Evolutionary conservation across 2,888 invertebrate genomes (phyloP).

Genomic region (Tanaodytes sp.): DNA sequence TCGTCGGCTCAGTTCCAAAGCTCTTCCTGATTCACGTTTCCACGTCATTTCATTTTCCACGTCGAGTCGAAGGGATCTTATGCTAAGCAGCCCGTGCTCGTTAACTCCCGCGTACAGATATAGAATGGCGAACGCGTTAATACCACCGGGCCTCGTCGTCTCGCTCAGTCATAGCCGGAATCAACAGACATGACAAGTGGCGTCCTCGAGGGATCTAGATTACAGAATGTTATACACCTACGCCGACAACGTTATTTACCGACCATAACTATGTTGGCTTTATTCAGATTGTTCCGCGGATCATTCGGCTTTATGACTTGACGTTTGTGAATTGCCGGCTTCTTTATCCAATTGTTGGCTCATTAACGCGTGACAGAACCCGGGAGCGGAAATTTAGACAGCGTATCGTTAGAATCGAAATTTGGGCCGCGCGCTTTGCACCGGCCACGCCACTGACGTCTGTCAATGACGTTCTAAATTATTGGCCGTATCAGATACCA

Average conservation of each 20-base stretch:
- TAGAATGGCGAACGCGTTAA: conserved; percentile 32
- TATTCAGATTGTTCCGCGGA: conserved; percentile 42
- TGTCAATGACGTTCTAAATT: conserved; percentile 16
- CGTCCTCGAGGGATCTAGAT: conserved; percentile 49
- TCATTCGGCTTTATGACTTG: conserved; percentile 44
- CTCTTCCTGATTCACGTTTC: conserved; percentile 51
- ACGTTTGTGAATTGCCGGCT: conserved; percentile 28
- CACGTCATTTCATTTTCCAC: conserved; percentile 40
- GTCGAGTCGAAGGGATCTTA: conserved; percentile 55
- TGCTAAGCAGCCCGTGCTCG: conserved; percentile 59
- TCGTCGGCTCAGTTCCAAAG: conserved; percentile 26
- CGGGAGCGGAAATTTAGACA: conserved; percentile 28
- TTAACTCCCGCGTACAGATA: conserved; percentile 53
- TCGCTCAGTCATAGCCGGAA: conserved; percentile 43
- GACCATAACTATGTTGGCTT: conserved; percentile 51
- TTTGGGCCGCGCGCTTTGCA: conserved; percentile 14
- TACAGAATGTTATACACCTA: conserved; percentile 48
- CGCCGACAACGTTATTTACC: conserved; percentile 51
- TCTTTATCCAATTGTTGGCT: conserved; percentile 47
- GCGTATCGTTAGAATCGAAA: conserved; percentile 35
- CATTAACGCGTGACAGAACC: conserved; percentile 25
- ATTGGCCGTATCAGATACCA: conserved; percentile 6
- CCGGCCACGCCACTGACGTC: conserved; percentile 1
- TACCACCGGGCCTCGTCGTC: conserved; percentile 44
- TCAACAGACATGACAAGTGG: conserved; percentile 52